Evolutionary conservation across 2,113 vertebrate species (phyloP).

Genomic region (Pleuronectes platessa): DNA sequence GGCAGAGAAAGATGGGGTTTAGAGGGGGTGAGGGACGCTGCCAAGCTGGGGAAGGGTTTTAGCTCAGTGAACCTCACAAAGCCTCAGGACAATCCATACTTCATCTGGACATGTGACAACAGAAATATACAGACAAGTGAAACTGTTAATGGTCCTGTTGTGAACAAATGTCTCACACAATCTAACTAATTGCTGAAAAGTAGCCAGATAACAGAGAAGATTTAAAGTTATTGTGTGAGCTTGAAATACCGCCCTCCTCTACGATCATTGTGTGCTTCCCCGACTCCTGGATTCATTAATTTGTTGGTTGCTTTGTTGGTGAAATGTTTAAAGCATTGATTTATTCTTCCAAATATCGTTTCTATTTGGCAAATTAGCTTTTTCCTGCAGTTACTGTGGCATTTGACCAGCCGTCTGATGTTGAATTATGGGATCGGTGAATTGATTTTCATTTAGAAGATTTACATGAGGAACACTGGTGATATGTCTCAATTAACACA

Average conservation of each 20-base stretch:
- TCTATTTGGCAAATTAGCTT: constrained; percentile 17
- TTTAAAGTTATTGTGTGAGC: no score
- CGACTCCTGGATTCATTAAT: no score
- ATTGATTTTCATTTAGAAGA: constrained; percentile 48
- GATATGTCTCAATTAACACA: constrained; percentile 25
- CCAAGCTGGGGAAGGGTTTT: constrained; percentile 32
- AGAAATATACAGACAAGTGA: background rate
- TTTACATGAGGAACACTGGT: constrained; percentile 15
- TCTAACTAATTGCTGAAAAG: background rate
- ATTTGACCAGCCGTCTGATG: constrained; percentile 10
- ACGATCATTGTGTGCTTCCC: background rate
- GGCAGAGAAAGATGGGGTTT: constrained; percentile 33
- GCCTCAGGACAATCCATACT: background rate
- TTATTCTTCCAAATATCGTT: background rate
- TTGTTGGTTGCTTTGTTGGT: no score
- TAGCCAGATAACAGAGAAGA: no score
- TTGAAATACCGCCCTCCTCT: no score
- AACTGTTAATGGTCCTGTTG: no score
- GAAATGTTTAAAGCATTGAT: no score
- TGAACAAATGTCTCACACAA: background rate
- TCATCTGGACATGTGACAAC: constrained; percentile 10
- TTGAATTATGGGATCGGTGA: constrained; percentile 29
- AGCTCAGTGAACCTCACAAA: constrained; percentile 29
- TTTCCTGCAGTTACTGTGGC: background rate
- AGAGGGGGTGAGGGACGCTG: constrained; percentile 7